Evolutionary conservation across 2,888 invertebrate genomes (phyloP).

Genomic region (Steinernema scapterisci): DNA sequence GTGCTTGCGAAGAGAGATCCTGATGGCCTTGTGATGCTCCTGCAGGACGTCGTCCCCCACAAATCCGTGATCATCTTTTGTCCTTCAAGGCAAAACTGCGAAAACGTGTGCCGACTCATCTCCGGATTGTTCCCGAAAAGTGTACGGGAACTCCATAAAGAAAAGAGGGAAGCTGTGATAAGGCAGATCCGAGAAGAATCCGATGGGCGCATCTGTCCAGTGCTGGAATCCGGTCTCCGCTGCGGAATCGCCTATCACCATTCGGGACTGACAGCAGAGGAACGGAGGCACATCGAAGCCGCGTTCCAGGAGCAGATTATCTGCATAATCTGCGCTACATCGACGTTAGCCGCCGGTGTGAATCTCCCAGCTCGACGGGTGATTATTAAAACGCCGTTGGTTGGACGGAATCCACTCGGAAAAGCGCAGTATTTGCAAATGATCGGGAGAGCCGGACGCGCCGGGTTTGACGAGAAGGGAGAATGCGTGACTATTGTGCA

Average conservation of each 20-base stretch:
- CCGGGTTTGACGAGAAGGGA: conserved; percentile 81
- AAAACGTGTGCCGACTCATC: conserved; percentile 82
- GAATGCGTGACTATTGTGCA: conserved; percentile 86
- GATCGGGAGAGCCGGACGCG: conserved; percentile 90
- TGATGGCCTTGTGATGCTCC: conserved; percentile 40
- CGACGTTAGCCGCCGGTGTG: conserved; percentile 95
- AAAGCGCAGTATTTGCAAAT: conserved; percentile 89
- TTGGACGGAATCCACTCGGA: conserved; percentile 79
- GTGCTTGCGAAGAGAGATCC: conserved; percentile 35
- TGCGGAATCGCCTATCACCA: conserved; percentile 92
- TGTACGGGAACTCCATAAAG: conserved; percentile 33
- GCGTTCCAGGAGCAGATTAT: conserved; percentile 71
- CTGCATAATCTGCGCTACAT: conserved; percentile 88
- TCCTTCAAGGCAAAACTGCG: conserved; percentile 87
- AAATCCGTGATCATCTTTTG: conserved; percentile 88
- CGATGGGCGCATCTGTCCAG: conserved; percentile 68
- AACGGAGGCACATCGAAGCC: conserved; percentile 81
- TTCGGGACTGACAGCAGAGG: conserved; percentile 81
- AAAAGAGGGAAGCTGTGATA: conserved; percentile 4
- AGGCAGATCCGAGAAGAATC: conserved; percentile 36
- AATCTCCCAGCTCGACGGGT: conserved; percentile 89
- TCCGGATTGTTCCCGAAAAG: conserved; percentile 74
- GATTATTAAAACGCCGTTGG: conserved; percentile 82
- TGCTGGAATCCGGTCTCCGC: conserved; percentile 76
- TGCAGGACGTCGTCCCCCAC: conserved; percentile 59